These are phyloP conservation scores for Bombus pascuorum DNA, from an alignment of 1,140 invertebrate genomes.

Conservation along the genomic window DNA sequence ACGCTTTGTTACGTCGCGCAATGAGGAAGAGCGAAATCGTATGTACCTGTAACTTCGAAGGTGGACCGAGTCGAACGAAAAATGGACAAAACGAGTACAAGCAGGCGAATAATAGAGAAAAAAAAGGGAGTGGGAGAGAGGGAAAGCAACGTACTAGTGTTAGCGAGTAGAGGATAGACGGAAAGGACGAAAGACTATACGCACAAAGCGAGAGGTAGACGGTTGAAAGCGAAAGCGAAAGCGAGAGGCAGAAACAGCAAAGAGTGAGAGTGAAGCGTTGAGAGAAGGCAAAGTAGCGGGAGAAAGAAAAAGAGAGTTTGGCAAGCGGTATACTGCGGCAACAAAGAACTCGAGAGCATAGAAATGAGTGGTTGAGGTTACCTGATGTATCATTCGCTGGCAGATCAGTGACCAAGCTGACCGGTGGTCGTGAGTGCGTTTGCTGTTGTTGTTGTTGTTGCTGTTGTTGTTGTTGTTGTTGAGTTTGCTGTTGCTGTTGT, in stretches of 20 bases:
- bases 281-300: not conserved
- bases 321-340: slow-evolving; percentile 68
- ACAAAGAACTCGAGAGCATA: slow-evolving; percentile 62
- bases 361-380: slow-evolving; percentile 61
- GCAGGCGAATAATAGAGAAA: slow-evolving; percentile 4
- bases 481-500: slow-evolving; percentile 38
- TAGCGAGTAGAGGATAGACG: not conserved
- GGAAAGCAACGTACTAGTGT: slow-evolving; percentile 23
- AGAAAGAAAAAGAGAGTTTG: slow-evolving; percentile 51
- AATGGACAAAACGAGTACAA: slow-evolving; percentile 8
- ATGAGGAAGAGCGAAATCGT: slow-evolving; percentile 21
- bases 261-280: slow-evolving; percentile 37
- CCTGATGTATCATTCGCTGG: slow-evolving; percentile 59
- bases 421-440: slow-evolving; percentile 40
- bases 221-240: slow-evolving; percentile 33
- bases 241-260: slow-evolving; percentile 41
- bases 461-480: slow-evolving; percentile 41
- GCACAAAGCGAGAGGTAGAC: slow-evolving; percentile 21
- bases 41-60: slow-evolving; percentile 50
- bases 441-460: slow-evolving; percentile 50
- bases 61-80: slow-evolving; percentile 19
- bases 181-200: slow-evolving; percentile 27
- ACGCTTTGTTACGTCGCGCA: not conserved
- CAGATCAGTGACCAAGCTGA: slow-evolving; percentile 59
- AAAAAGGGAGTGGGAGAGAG: not conserved